Percentiles rank a stretch among this genome's conserved stretches.
phyloP scores from a whole-genome alignment of 2,888 invertebrate genomes.

The Callyntrura sp. region DNA sequence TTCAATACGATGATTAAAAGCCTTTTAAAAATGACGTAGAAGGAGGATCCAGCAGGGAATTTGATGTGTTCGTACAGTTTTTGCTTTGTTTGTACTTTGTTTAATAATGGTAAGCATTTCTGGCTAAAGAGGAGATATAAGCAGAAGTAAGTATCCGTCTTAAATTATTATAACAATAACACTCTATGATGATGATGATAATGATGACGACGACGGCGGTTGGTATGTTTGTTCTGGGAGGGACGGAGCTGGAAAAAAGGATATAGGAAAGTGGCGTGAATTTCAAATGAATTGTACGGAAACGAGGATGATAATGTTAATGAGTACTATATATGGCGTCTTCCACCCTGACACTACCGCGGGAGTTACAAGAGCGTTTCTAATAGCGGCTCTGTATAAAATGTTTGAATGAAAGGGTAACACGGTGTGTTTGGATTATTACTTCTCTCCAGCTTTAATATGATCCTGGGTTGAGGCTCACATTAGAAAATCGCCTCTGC shows the following conservation, averaged over 20 bases:
- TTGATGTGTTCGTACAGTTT: no score
- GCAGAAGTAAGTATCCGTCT: not conserved
- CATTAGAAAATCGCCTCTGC: not conserved
- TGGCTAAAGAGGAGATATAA: not conserved
- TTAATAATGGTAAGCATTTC: not conserved
- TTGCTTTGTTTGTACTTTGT: not conserved
- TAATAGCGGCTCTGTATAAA: conserved; percentile 21
- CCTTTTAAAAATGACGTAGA: no score
- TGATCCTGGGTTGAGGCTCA: conserved; percentile 10
- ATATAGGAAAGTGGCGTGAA: not conserved
- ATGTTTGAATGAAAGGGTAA: conserved; percentile 25
- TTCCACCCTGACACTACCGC: conserved; percentile 27
- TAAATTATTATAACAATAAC: not conserved
- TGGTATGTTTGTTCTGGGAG: not conserved
- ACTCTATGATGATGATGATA: no score
- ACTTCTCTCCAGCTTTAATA: conserved; percentile 2
- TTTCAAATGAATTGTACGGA: conserved; percentile 8
- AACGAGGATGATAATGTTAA: conserved; percentile 13
- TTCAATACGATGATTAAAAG: no score
- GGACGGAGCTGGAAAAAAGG: no score
- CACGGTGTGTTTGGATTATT: conserved; percentile 68
- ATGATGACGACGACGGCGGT: not conserved
- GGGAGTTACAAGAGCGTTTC: conserved; percentile 62
- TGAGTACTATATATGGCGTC: conserved; percentile 18
- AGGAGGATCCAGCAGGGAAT: no score